These are phyloP conservation scores for Drosophila kuntzei DNA, from an alignment of 2,888 invertebrate genomes.

Conservation along the genomic window DNA sequence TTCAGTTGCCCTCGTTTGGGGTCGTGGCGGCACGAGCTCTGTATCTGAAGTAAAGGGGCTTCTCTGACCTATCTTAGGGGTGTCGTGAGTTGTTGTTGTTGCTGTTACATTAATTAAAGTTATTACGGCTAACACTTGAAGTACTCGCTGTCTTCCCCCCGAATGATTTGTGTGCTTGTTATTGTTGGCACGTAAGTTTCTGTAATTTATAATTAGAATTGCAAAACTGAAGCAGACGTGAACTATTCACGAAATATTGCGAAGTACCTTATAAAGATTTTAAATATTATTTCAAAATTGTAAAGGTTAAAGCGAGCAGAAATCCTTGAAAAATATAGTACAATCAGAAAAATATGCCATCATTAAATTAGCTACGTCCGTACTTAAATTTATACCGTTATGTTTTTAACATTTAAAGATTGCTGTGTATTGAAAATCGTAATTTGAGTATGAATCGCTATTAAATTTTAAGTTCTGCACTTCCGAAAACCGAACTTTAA, in stretches of 20 bases:
- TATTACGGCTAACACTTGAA: conserved; percentile 39
- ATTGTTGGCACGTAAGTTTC: conserved; percentile 32
- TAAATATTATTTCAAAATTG: too few species aligned
- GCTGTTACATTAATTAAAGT: conserved; percentile 51
- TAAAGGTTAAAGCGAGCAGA: neutral
- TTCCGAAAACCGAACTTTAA: too few species aligned
- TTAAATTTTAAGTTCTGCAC: too few species aligned
- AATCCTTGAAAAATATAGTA: too few species aligned
- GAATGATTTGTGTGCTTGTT: conserved; percentile 34
- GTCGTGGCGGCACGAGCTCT: conserved; percentile 21
- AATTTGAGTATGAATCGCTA: too few species aligned
- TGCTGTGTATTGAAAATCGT: too few species aligned
- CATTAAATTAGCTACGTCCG: too few species aligned
- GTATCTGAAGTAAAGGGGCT: neutral
- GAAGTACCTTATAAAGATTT: neutral
- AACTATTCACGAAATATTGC: neutral
- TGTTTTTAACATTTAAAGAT: too few species aligned
- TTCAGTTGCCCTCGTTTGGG: conserved; percentile 26
- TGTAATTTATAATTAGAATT: conserved; percentile 26
- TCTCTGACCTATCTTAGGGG: neutral
- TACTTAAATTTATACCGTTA: too few species aligned
- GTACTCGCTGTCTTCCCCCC: conserved; percentile 10
- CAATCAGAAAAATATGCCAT: too few species aligned
- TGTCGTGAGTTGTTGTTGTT: conserved; percentile 11
- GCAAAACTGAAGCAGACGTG: conserved; percentile 8